Base-by-base conservation (phyloP, 2,797 vertebrate species). In the Dipus sagitta region DNA sequence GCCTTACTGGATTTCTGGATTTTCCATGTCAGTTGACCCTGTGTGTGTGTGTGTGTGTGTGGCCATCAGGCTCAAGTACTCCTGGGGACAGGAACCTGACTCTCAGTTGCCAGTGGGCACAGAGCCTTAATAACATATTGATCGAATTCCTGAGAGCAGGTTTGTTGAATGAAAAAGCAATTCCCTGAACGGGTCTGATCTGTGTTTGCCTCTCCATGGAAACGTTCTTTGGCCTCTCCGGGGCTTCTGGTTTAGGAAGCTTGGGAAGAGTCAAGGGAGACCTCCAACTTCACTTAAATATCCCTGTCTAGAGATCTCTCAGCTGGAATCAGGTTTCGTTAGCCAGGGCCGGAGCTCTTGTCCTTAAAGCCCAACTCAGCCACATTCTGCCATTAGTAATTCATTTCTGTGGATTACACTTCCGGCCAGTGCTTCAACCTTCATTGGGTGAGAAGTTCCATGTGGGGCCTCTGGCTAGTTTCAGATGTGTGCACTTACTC, bases 131-230 rank as follows among this genome's bases (percentile, higher is more conserved):
- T 58, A 14, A 68, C 58, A 64, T 84, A 84, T 26, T 54, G 92
- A 91, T 32, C 15, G 77, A 71, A 82, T 23, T 14, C 13, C 13
- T 24, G 68, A 74, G 68, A 12, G 4, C 18, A 47, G 85, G 79
- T 86, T 90, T 93, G 52, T 75, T 80, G 92, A 90, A 34, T 74
- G 68, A 72, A 92, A 88, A 88, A 30, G 32, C 24, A 80, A 68
- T 94, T 81, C 24, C 58, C 12, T 34, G 67, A 23, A 77, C 38
- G 72, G 76, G 70, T 83, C 87, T 82, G 74, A 47, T 54, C 30
- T 70, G 65, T 88, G 88, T 76, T 83, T 89, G 81, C 52, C 64
- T 86, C 79, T 91, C 67, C 78, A 83, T 67, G 67, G 71, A 93
- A 92, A 85, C 74, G 65, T 32, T 84, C 86, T 95, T 60, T 77